Percentiles rank a stretch among this genome's conserved stretches.
Conservation (phyloP, 2,888 invertebrate species). For the Lathronympha strigana region DNA sequence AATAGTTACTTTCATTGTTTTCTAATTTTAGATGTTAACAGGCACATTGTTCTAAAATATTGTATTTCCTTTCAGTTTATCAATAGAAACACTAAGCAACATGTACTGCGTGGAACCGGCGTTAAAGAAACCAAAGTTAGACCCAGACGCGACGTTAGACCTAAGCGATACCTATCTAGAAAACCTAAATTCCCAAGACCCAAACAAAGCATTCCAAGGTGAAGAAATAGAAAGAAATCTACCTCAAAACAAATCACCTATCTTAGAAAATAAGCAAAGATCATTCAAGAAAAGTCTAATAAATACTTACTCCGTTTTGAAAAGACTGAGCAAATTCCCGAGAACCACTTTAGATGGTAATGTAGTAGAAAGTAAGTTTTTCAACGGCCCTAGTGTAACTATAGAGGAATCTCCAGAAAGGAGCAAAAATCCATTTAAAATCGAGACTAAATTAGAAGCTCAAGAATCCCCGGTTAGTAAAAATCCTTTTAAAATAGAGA, state of each 20-base stretch:
- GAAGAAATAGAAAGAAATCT: conserved; percentile 50
- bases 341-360: conserved; percentile 71
- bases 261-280: conserved; percentile 72
- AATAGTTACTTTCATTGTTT: no score
- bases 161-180: conserved; percentile 49
- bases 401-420: conserved; percentile 46
- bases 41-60: not conserved
- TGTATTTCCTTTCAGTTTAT: conserved; percentile 62
- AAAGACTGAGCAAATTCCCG: conserved; percentile 80
- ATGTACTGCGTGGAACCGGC: conserved; percentile 75
- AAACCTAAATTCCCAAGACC: conserved; percentile 49
- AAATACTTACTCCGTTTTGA: conserved; percentile 64
- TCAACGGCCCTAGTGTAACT: conserved; percentile 56
- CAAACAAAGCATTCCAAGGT: conserved; percentile 52
- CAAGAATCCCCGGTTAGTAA: conserved; percentile 46
- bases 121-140: conserved; percentile 63
- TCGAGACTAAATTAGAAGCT: conserved; percentile 46
- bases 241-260: conserved; percentile 67
- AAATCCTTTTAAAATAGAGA: conserved; percentile 36
- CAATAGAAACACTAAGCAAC: conserved; percentile 71
- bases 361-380: conserved; percentile 86
- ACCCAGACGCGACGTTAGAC: conserved; percentile 47
- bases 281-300: conserved; percentile 66
- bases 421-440: conserved; percentile 34
- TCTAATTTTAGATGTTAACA: no score